These are phyloP conservation scores for Piezodorus guildinii DNA, from an alignment of 1,140 invertebrate genomes.

Conservation along the genomic window DNA sequence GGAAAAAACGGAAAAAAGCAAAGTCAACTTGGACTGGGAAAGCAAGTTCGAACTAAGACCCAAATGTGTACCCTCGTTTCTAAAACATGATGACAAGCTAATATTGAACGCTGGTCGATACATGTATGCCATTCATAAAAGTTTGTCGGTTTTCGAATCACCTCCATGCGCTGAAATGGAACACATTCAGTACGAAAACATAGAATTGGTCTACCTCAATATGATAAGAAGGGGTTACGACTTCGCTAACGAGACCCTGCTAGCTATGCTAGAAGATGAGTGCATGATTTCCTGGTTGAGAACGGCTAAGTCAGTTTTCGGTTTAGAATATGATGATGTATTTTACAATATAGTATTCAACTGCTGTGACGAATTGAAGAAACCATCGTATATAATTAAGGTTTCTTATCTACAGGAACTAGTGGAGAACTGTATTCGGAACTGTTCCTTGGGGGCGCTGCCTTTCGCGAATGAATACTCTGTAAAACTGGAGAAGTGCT, in stretches of 20 bases:
- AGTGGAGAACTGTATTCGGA: background rate
- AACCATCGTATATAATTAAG: background rate
- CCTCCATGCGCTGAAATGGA: background rate
- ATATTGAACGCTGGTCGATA: background rate
- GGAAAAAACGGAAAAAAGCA: background rate
- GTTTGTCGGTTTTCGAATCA: background rate
- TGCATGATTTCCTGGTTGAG: background rate
- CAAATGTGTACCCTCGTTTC: background rate
- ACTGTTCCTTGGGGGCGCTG: background rate
- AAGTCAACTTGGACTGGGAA: background rate
- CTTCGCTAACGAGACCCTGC: background rate
- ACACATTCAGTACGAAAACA: background rate
- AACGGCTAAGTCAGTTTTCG: background rate
- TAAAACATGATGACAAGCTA: background rate
- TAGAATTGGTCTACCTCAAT: background rate
- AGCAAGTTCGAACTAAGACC: background rate
- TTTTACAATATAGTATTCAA: background rate
- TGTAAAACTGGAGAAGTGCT: background rate
- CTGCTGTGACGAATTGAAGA: background rate
- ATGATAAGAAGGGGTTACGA: background rate
- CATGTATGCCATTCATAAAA: background rate
- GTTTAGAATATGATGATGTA: background rate
- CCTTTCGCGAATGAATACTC: background rate
- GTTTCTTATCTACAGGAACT: background rate
- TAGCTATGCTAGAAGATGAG: background rate